Evolutionary conservation across 2,888 invertebrate genomes (phyloP).

Genomic region (Nemotelus nigrinus): DNA sequence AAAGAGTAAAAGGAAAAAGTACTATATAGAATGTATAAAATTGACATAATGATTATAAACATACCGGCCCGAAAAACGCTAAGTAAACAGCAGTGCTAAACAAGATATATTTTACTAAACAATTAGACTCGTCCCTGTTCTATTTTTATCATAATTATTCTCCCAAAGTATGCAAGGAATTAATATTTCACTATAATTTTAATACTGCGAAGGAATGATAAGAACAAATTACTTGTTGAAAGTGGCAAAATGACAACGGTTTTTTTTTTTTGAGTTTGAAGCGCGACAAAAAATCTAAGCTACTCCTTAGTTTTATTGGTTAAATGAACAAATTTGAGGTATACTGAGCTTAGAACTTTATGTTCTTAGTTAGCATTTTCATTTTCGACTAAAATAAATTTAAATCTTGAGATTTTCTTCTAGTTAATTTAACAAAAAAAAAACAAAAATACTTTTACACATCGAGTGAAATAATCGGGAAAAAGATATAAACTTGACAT

Average conservation of each 20-base stretch:
- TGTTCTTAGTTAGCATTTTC: not conserved
- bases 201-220: conserved; percentile 4
- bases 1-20: not conserved
- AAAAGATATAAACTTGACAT: not conserved
- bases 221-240: not conserved
- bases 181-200: conserved; percentile 21
- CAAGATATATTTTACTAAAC: not conserved
- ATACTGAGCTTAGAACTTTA: too few species aligned
- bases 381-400: not conserved
- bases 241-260: not conserved
- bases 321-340: too few species aligned
- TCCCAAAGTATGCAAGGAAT: too few species aligned
- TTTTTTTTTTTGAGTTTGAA: not conserved
- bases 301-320: too few species aligned
- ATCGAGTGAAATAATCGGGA: not conserved
- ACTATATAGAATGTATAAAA: not conserved
- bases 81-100: not conserved
- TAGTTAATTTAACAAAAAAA: too few species aligned
- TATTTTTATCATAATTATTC: not conserved
- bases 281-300: too few species aligned
- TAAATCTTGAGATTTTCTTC: too few species aligned
- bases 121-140: not conserved
- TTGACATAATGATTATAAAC: not conserved
- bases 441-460: too few species aligned
- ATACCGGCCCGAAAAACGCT: not conserved